Conservation (phyloP, 2,113 vertebrate species). For the Spilogale gracilis region DNA sequence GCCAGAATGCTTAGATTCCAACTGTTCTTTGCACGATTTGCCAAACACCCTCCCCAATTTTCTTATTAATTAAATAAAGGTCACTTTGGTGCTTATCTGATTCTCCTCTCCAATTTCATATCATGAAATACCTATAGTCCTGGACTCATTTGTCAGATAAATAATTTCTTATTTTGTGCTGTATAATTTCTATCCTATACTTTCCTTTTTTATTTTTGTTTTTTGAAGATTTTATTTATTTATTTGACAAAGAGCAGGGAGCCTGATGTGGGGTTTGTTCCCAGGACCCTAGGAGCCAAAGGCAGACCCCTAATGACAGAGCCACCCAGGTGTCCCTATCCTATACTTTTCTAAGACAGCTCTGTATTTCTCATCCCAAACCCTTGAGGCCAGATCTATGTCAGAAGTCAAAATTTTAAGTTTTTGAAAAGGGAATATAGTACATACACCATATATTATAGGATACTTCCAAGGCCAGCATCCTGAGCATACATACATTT, state of each 20-base stretch:
- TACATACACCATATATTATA: neutral
- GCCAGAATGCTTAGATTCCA: neutral
- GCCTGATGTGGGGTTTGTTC: too few relatives aligned
- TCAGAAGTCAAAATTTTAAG: neutral
- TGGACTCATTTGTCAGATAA: neutral
- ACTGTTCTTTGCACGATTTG: neutral
- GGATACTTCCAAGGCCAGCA: neutral
- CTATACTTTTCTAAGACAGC: neutral
- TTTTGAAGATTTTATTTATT: too few relatives aligned
- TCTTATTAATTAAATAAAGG: neutral
- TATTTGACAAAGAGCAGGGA: too few relatives aligned
- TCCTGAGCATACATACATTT: neutral
- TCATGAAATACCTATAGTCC: neutral
- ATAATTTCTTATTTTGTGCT: neutral
- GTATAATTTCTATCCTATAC: neutral
- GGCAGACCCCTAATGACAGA: too few relatives aligned
- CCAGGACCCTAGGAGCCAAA: too few relatives aligned
- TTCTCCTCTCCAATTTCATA: neutral
- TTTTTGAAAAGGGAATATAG: neutral
- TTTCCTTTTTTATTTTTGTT: neutral
- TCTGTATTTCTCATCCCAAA: neutral
- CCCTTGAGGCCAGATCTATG: neutral
- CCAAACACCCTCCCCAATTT: neutral
- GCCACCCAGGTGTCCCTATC: neutral
- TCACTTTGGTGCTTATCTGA: neutral